Percentiles rank a stretch among this genome's conserved stretches.
Conservation (phyloP, 2,888 invertebrate species). For the Diadegma fenestrale region DNA sequence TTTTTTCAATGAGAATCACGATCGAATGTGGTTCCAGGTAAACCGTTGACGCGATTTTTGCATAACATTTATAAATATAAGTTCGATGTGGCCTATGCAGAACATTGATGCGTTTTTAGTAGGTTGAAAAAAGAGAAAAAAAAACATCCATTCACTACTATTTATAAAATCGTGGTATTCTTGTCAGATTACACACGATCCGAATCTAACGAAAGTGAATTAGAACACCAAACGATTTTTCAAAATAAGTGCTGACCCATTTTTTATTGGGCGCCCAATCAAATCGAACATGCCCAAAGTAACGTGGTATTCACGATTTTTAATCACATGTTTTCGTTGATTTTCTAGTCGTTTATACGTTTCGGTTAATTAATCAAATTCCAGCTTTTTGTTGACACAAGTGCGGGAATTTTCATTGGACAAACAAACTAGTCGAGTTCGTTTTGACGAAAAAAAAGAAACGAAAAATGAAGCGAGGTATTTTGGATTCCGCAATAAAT, state of each 20-base stretch:
- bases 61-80: constrained; percentile 53
- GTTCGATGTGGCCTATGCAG: constrained; percentile 70
- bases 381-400: not conserved
- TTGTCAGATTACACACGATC: constrained; percentile 27
- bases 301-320: constrained; percentile 19
- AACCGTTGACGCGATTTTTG: constrained; percentile 56
- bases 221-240: constrained; percentile 57
- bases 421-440: not conserved
- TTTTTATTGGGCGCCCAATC: constrained; percentile 58
- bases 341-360: not conserved
- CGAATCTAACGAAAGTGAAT: constrained; percentile 60
- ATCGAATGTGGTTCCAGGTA: constrained; percentile 53
- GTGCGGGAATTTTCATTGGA: not conserved
- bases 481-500: not conserved
- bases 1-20: constrained; percentile 38
- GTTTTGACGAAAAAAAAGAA: not conserved
- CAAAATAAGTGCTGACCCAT: constrained; percentile 28
- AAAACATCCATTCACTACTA: constrained; percentile 16
- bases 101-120: constrained; percentile 62
- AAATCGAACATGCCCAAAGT: constrained; percentile 54
- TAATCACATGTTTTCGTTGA: not conserved
- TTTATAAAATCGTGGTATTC: constrained; percentile 13
- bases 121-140: constrained; percentile 20
- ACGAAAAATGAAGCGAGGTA: not conserved
- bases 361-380: not conserved